These are phyloP conservation scores for Cercocebus atys DNA, from an alignment of 2,113 vertebrate genomes.

Conservation along the genomic window DNA sequence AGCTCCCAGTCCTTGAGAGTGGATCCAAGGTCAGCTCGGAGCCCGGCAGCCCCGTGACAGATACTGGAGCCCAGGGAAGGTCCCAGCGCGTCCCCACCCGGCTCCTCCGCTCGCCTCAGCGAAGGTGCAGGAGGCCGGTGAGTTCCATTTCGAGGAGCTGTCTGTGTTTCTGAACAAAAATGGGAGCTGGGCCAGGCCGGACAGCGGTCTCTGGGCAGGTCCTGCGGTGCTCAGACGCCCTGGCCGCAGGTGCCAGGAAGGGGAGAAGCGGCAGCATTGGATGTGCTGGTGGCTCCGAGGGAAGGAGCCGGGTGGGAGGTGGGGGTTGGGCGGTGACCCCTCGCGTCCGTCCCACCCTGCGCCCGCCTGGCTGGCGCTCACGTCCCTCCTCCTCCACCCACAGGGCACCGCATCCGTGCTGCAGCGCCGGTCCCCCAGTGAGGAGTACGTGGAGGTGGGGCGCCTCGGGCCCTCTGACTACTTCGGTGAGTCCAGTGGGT, in stretches of 20 bases:
- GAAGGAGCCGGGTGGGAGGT: neutral
- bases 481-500: constrained; percentile 90
- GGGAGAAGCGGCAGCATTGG: neutral
- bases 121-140: neutral
- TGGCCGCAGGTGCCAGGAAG: no score
- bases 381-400: neutral
- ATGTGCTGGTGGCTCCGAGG: neutral
- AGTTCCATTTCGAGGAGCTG: neutral
- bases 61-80: neutral
- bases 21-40: constrained; percentile 40
- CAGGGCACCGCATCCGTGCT: constrained; percentile 97
- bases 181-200: neutral
- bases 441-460: constrained; percentile 97
- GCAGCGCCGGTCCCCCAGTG: constrained; percentile 95
- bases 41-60: neutral
- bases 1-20: neutral
- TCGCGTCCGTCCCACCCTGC: accelerated
- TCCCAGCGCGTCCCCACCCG: neutral
- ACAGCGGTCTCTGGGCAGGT: neutral
- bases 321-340: neutral
- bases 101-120: neutral
- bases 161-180: neutral
- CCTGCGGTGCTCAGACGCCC: neutral
- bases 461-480: constrained; percentile 97
- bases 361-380: neutral